Conservation (phyloP, 1,140 invertebrate genomes). For the Anadara kagoshimensis region DNA sequence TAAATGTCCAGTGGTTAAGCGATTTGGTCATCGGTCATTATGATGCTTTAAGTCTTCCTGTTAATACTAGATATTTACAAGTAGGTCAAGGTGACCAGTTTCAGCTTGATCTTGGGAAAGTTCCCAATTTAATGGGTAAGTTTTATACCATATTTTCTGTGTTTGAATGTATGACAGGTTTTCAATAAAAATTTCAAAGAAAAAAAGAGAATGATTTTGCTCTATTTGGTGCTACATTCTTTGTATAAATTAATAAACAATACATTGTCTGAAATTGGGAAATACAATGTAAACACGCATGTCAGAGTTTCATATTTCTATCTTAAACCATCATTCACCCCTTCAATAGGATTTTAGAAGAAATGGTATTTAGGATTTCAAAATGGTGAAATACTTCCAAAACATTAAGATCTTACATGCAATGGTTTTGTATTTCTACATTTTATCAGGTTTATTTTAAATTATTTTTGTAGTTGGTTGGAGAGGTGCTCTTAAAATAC, state of each 20-base stretch:
- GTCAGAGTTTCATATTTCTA: too few relatives aligned
- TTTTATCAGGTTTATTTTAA: not conserved
- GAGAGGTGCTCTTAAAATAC: conserved; percentile 92
- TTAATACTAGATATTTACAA: conserved; percentile 90
- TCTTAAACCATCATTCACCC: too few relatives aligned
- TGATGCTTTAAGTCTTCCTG: conserved; percentile 83
- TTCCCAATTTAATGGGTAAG: conserved; percentile 91
- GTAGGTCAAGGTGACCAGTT: conserved; percentile 88
- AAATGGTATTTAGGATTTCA: too few relatives aligned
- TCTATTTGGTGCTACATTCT: not conserved
- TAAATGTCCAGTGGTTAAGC: conserved; percentile 94
- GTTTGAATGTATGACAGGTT: too few relatives aligned
- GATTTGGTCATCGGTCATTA: conserved; percentile 93
- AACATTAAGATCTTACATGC: too few relatives aligned
- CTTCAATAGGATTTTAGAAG: too few relatives aligned
- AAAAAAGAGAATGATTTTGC: not conserved
- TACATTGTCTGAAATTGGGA: too few relatives aligned
- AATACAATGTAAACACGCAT: too few relatives aligned
- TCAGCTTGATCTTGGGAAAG: conserved; percentile 88
- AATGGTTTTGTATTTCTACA: too few relatives aligned
- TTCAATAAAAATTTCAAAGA: not conserved
- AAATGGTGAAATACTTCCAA: too few relatives aligned
- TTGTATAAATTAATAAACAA: not conserved
- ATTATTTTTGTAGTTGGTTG: conserved; percentile 83
- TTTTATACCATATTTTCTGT: not conserved